Evolutionary conservation across 1,140 invertebrate genomes (phyloP).

Genomic region (Harlomillsia oculata): DNA sequence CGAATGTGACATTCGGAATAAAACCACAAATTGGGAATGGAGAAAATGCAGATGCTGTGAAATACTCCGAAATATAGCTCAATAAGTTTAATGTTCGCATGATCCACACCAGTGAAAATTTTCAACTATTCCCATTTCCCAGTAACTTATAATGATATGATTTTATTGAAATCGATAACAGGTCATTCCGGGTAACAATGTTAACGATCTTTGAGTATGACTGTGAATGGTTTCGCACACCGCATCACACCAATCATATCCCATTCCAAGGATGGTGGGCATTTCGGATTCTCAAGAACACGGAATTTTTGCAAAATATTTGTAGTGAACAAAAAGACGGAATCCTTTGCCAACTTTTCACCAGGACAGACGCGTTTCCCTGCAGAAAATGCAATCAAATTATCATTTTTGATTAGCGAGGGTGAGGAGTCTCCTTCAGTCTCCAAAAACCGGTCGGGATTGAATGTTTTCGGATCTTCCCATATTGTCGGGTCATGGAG

Average conservation of each 20-base stretch:
- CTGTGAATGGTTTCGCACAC: slow-evolving; percentile 7
- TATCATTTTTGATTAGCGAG: not conserved
- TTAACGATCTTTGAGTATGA: slow-evolving; percentile 13
- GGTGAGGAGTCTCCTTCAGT: slow-evolving; percentile 1
- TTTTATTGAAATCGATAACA: no score
- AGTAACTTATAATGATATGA: no score
- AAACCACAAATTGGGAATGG: no score
- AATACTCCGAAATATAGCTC: no score
- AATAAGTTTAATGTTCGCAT: no score
- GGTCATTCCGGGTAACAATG: no score
- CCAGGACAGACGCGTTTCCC: slow-evolving; percentile 10
- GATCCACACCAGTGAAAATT: no score
- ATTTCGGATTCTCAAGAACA: slow-evolving; percentile 3
- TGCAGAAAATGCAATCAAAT: slow-evolving; percentile 1
- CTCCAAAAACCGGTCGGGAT: slow-evolving; percentile 43
- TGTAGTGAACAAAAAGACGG: slow-evolving; percentile 11
- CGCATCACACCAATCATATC: slow-evolving; percentile 1
- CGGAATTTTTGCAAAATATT: slow-evolving; percentile 15
- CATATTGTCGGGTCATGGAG: slow-evolving; percentile 41
- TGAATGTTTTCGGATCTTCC: slow-evolving; percentile 41
- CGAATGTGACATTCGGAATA: no score
- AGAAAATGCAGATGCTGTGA: no score
- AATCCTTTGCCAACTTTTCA: slow-evolving; percentile 1
- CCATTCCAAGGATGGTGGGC: not conserved
- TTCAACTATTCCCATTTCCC: no score